These are phyloP conservation scores for Pandemis heparana DNA, from an alignment of 2,888 invertebrate species.

Conservation along the genomic window DNA sequence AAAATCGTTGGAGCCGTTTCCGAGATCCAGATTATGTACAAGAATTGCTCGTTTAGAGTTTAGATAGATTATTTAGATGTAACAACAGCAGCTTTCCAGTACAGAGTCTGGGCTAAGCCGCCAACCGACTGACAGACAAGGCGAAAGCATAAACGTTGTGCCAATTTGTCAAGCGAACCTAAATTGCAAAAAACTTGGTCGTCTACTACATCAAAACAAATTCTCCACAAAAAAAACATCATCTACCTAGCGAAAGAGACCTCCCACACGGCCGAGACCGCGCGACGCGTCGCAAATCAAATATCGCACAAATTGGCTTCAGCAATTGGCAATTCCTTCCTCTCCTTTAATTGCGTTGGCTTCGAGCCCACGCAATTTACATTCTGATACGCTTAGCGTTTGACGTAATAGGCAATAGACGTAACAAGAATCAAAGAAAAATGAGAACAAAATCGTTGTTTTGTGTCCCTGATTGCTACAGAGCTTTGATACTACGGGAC, in stretches of 20 bases:
- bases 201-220: neutral
- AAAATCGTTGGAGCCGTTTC: too few relatives aligned
- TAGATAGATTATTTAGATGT: too few relatives aligned
- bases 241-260: conserved; percentile 43
- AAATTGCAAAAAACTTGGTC: too few relatives aligned
- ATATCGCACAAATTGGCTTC: conserved; percentile 38
- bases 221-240: conserved; percentile 45
- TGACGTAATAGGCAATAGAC: conserved; percentile 3
- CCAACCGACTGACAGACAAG: too few relatives aligned
- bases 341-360: conserved; percentile 35
- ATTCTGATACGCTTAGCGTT: conserved; percentile 7
- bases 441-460: neutral
- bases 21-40: too few relatives aligned
- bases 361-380: conserved; percentile 14
- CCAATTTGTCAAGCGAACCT: too few relatives aligned
- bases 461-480: neutral
- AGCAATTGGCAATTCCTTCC: conserved; percentile 42
- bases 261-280: neutral
- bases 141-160: too few relatives aligned
- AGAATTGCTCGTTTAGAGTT: too few relatives aligned
- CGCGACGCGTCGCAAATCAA: conserved; percentile 28
- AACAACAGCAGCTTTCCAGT: too few relatives aligned
- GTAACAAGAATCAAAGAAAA: neutral
- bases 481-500: too few relatives aligned
- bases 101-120: too few relatives aligned